Evolutionary conservation across 2,113 vertebrate species (phyloP), one percentile per base, ranked within the genome.

Genomic region (Prionailurus bengalensis): DNA sequence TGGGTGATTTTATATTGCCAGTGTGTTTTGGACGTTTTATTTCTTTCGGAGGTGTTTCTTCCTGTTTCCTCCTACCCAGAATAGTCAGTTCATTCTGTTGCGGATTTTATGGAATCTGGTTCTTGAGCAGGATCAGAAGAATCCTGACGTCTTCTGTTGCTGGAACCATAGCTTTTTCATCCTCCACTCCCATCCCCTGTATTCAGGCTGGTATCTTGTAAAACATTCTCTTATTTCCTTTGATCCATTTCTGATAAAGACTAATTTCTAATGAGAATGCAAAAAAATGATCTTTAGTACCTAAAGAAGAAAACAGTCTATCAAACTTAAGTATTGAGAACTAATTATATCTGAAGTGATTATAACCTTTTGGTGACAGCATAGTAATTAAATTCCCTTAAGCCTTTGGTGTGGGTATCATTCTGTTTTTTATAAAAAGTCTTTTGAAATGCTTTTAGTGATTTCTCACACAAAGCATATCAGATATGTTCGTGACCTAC

Each of bases 211-310:
- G 0, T 90, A 16, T 45, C 63, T 89, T 93, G 39, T 91, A 95
- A 76, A 76, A 76, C 11, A n/a, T 74, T 39, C 14, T 85, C 1
- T 76, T 73, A 7, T 58, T 58, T 36, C 70, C 94, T 76, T 93
- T 33, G 55, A 76, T 36, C 93, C 73, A n/a, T 63, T 86, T 93
- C 76, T 97, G 87, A 89, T 36, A 94, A 71, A 90, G 74, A 45
- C 65, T 79, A 91, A 65, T 66, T 95, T 87, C 45, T 87, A 89
- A 74, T 94, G 25, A 11, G 27, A 94, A 82, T 88, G 10, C 90
- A 91, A 91, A 97, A 97, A 66, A 92, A 63, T 33, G 13, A 74
- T 92, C 6, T 66, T 84, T 63, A 55, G 23, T 96, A n/a, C 15
- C 21, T 63, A 79, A 88, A 25, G 11, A 94, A 88, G 39, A 82